Base-by-base conservation (phyloP, 2,888 invertebrate species). In the Tetragnatha montana region DNA sequence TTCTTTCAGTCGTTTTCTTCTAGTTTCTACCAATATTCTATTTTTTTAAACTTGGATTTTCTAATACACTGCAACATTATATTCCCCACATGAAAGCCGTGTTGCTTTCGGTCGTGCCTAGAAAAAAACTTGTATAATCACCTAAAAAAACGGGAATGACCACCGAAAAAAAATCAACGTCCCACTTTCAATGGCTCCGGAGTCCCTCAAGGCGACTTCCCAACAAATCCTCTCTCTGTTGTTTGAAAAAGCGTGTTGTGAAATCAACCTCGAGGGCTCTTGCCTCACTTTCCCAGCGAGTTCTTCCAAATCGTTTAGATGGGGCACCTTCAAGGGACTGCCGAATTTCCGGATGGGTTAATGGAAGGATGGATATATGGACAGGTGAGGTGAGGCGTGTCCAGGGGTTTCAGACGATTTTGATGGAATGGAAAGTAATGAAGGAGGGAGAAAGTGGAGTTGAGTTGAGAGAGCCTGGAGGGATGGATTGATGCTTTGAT, bases 311-410 rank as follows among this genome's bases (percentile, higher is more conserved):
- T 17, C 17, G 60, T 12, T 17, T 17, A 12, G 60, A 17, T 60
- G 60, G 60, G 60, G 60, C 60, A 17, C 60, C 4, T 35, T 12
- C 12, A 6, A 60, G 60, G 60, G 60, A 60, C n/a, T 76, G 71
- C 49, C 12, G 49, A 49, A 19, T 50, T 82, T 82, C 74, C 73
- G 73, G 81, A 82, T 82, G 81, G 73, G 8, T 73, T 22, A 51
- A n/a, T n/a, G 14, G 81, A 6, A 2, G 35, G 35, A 35, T n/a
- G n/a, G 81, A 71, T 49, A 35, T 71, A 82, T 73, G 22, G 73
- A 82, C 81, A 50, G 71, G 74, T 60, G 74, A 49, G 73, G 21
- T 21, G 73, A 21, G 22, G 51, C 22, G 74, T 82, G 60, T 50
- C 12, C 14, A 82, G 21, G 51, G 51, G 74, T 51, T 60, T 74